Evolutionary conservation across 2,113 vertebrate species (phyloP), one percentile per base, ranked within the genome.

Genomic region (Atrichornis clamosus): DNA sequence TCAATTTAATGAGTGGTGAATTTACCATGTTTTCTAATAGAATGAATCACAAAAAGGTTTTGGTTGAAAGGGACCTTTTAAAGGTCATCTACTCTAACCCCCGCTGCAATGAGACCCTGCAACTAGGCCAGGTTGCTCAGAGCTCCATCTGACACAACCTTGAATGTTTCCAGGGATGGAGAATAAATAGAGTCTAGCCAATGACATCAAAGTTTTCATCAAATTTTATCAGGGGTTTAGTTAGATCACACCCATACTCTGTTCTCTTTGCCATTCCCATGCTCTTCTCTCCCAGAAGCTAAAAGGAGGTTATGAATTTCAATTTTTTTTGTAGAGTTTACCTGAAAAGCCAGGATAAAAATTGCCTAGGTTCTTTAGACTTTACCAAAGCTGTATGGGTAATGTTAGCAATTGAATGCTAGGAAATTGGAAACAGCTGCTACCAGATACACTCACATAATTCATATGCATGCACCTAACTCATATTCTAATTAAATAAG

Each of bases 401-500:
- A 78, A 70, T 15, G 6, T 59, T 47, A 84, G 21, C 24, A 75
- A 85, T 22, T 9, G 12, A 85, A 85, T 1, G 2, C 5, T 79
- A n/a, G 9, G 37, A 76, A 92, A 86, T 7, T 58, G 32, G 55
- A 92, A 90, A 94, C 0, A 3, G n/a, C 46, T 76, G 44, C 24
- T 82, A 46, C 3, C 1, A 65, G 41, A 60, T 41, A 47, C 16
- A 39, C 21, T 87, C 47, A 74, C 19, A 35, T 47, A 72, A 87
- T 90, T 90, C 37, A 65, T 91, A 68, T 68, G 89, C 49, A 79
- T 27, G n/a, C 52, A 64, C 20, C 47, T 87, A 87, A 53, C 22
- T 78, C 35, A 35, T 55, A 49, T 76, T 65, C 47, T 82, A 89
- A 89, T 87, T 89, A 76, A 92, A 70, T 74, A 84, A 84, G 67